These are phyloP conservation scores for Momotus momota DNA, from an alignment of 2,797 vertebrate species.

Conservation along the genomic window DNA sequence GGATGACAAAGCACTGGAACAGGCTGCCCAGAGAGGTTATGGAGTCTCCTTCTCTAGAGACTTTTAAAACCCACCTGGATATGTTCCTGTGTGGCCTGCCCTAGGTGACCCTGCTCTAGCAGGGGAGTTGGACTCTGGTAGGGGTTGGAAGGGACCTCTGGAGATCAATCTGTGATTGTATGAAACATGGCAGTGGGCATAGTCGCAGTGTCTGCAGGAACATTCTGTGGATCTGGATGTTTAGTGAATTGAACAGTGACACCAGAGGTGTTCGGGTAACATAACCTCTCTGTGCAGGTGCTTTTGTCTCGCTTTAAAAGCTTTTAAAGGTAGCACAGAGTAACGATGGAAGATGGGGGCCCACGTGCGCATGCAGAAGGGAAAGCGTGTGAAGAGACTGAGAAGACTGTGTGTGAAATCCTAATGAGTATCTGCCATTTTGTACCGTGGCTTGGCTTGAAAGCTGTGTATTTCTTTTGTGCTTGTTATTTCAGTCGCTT, in stretches of 20 bases:
- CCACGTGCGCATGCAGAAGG: rapidly evolving
- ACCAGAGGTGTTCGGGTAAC: background rate
- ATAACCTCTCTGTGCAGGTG: background rate
- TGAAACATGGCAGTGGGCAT: background rate
- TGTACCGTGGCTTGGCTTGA: rapidly evolving
- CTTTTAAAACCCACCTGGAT: too few species aligned
- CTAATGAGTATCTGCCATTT: background rate
- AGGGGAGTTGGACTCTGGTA: too few species aligned
- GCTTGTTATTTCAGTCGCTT: background rate
- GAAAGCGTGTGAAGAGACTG: background rate
- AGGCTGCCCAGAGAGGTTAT: too few species aligned
- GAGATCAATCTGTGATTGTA: too few species aligned
- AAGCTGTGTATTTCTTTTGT: background rate
- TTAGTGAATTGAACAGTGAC: background rate
- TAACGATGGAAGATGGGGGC: rapidly evolving
- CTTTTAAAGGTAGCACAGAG: background rate
- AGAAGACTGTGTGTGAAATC: background rate
- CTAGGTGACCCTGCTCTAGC: too few species aligned
- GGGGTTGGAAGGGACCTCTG: too few species aligned
- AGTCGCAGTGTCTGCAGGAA: background rate
- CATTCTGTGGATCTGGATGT: background rate
- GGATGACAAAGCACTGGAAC: too few species aligned
- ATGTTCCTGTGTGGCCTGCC: too few species aligned
- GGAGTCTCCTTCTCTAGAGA: too few species aligned
- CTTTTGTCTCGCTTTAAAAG: background rate